phyloP scores from a whole-genome alignment of 2,888 invertebrate genomes.

The Gerosis bhagava region DNA sequence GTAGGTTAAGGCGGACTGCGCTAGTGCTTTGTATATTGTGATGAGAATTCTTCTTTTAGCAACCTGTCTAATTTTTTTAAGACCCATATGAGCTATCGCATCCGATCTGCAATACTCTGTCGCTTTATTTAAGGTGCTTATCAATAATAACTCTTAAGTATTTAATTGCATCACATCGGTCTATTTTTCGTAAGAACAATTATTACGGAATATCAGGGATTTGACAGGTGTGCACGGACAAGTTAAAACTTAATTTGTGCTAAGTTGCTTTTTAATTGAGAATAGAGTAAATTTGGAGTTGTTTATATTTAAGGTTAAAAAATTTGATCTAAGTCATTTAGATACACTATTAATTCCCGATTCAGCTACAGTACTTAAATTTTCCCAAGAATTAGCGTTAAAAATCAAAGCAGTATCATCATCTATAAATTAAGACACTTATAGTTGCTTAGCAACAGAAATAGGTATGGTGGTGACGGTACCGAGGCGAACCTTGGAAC shows the following conservation, averaged over 20 bases:
- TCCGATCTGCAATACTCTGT: neutral
- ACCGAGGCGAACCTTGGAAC: no score
- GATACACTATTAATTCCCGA: slow-evolving; percentile 1
- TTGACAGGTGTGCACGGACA: slow-evolving; percentile 7
- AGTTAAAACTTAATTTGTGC: neutral
- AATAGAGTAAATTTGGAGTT: slow-evolving; percentile 16
- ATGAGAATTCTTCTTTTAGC: neutral
- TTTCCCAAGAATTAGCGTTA: slow-evolving; percentile 15
- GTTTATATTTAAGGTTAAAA: slow-evolving; percentile 19
- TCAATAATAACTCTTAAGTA: slow-evolving; percentile 12
- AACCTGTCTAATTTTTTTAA: slow-evolving; percentile 9
- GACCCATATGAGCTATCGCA: slow-evolving; percentile 12
- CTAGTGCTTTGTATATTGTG: slow-evolving; percentile 1
- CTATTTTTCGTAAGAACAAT: neutral
- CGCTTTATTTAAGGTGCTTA: slow-evolving; percentile 8
- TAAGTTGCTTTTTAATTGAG: slow-evolving; percentile 2
- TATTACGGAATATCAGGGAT: neutral
- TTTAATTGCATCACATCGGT: neutral
- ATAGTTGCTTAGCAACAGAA: no score
- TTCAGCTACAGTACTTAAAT: slow-evolving; percentile 6
- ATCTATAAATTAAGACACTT: no score
- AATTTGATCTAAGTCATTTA: slow-evolving; percentile 10
- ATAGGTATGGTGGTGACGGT: no score
- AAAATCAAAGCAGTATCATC: slow-evolving; percentile 23
- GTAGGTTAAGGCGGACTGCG: neutral